A percentile compares a stretch with the other conserved stretches of the same genome.
phyloP scores from a whole-genome alignment of 2,888 invertebrate genomes.

The Ommatoiulus sabulosus region DNA sequence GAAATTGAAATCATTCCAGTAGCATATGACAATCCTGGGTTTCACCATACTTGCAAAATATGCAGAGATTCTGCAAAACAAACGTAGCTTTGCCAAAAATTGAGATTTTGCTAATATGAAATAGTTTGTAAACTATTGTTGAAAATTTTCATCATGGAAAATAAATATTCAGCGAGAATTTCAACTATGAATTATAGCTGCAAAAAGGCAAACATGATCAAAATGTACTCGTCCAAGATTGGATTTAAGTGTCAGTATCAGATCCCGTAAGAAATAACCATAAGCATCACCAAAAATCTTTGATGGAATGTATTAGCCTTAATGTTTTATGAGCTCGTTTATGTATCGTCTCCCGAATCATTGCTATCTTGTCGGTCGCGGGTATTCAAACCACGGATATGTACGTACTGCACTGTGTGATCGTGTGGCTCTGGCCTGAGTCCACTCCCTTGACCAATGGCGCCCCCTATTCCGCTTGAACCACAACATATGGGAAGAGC shows the following conservation, averaged over 20 bases:
- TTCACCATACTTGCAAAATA: too few relatives aligned
- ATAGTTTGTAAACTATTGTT: too few relatives aligned
- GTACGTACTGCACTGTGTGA: conserved; percentile 69
- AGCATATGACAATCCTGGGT: too few relatives aligned
- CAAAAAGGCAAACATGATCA: too few relatives aligned
- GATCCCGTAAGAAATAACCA: neutral
- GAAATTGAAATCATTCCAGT: too few relatives aligned
- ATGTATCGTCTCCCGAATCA: conserved; percentile 60
- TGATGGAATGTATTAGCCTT: neutral
- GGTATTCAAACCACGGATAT: conserved; percentile 69
- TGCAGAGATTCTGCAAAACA: neutral
- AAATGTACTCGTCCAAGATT: too few relatives aligned
- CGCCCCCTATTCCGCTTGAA: neutral
- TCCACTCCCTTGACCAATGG: conserved; percentile 56
- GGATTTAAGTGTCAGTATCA: neutral
- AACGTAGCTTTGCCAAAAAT: too few relatives aligned
- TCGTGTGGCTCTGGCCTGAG: neutral
- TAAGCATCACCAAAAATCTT: neutral
- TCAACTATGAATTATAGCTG: too few relatives aligned
- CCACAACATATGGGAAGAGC: conserved; percentile 61
- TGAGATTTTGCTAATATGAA: too few relatives aligned
- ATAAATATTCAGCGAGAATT: too few relatives aligned
- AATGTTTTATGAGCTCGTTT: neutral
- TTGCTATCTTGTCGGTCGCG: conserved; percentile 65
- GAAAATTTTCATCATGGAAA: too few relatives aligned